Conservation (phyloP, 2,888 invertebrate species). For the Glyphotaelius pellucidus region DNA sequence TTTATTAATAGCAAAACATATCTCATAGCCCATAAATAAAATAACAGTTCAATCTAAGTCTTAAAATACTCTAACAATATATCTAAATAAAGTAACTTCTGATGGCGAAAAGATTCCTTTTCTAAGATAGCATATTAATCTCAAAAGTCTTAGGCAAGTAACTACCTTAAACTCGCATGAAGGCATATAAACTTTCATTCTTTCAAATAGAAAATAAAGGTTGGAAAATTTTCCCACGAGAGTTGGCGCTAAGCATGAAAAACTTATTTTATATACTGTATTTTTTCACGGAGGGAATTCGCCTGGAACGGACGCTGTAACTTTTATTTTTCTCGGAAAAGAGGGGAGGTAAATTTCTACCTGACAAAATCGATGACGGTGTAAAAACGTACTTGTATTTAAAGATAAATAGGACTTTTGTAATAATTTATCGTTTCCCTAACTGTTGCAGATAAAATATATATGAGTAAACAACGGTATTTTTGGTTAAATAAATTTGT, state of each 20-base stretch:
- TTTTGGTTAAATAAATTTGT: background rate
- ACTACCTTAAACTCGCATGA: conserved; percentile 13
- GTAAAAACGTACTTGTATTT: conserved; percentile 6
- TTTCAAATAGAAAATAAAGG: conserved; percentile 39
- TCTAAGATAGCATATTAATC: conserved; percentile 34
- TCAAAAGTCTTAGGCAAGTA: conserved; percentile 14
- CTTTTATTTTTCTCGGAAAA: conserved; percentile 30
- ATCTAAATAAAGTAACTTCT: conserved; percentile 3
- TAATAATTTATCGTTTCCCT: background rate
- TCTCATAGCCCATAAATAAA: background rate
- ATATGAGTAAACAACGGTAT: background rate
- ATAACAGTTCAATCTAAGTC: background rate
- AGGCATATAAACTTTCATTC: conserved; percentile 37
- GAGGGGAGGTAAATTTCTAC: conserved; percentile 9
- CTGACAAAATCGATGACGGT: conserved; percentile 18
- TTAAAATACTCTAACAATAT: background rate
- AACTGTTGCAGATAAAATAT: background rate
- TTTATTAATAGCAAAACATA: background rate
- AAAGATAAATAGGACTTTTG: conserved; percentile 4
- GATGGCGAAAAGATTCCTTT: conserved; percentile 4
- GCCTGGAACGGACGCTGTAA: conserved; percentile 27
- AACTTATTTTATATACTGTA: conserved; percentile 45
- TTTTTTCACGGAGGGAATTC: conserved; percentile 31
- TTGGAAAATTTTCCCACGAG: conserved; percentile 39
- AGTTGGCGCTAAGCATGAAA: conserved; percentile 35